Evolutionary conservation across 2,888 invertebrate genomes (phyloP).

Genomic region (Campopleginae sp.): DNA sequence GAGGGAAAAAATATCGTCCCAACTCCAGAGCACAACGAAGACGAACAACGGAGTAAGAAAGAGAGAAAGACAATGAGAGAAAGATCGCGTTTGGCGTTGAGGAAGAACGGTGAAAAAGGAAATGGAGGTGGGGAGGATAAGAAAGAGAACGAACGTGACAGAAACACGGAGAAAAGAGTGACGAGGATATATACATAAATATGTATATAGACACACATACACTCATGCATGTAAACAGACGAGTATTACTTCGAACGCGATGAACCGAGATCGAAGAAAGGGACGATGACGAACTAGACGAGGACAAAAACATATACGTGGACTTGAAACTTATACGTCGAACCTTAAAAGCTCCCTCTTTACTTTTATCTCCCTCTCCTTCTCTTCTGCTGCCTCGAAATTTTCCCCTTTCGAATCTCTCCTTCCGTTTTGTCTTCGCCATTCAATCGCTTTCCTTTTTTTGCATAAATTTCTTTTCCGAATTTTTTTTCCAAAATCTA

Average conservation of each 20-base stretch:
- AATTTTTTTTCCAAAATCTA: not conserved
- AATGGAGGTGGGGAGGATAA: constrained; percentile 18
- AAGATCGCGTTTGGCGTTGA: constrained; percentile 10
- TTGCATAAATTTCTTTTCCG: not conserved
- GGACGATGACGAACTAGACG: constrained; percentile 43
- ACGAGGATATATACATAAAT: not conserved
- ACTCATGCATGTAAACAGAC: not conserved
- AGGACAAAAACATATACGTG: constrained; percentile 36
- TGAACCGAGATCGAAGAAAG: constrained; percentile 50
- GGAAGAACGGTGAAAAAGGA: constrained; percentile 16
- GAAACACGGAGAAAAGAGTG: constrained; percentile 25
- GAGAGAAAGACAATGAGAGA: constrained; percentile 10
- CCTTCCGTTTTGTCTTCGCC: not conserved
- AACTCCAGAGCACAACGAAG: constrained; percentile 65
- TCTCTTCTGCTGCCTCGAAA: not conserved
- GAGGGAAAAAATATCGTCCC: constrained; percentile 69
- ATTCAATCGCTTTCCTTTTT: not conserved
- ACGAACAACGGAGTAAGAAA: constrained; percentile 42
- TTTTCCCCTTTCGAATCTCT: not conserved
- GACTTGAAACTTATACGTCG: constrained; percentile 44
- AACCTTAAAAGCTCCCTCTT: constrained; percentile 9
- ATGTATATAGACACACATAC: constrained; percentile 3
- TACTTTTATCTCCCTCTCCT: not conserved
- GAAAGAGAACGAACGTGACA: constrained; percentile 37
- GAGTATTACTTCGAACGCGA: constrained; percentile 40